Base-by-base conservation (phyloP, 2,888 invertebrate genomes). In the Eristalinus aeneus region DNA sequence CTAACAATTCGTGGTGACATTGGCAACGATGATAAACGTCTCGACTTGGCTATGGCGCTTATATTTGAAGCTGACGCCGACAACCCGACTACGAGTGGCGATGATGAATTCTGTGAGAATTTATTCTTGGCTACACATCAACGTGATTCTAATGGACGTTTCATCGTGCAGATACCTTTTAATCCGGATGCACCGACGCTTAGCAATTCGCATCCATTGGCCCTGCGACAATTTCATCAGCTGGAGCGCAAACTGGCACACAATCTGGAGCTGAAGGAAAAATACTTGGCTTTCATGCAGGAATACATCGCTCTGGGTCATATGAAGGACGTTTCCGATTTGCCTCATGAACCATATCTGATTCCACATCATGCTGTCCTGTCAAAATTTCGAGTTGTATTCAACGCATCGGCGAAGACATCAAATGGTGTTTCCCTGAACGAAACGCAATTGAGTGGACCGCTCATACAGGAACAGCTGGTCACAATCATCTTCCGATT, bases 361-460 rank as follows among this genome's bases (percentile, higher is more conserved):
- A 67, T 67, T 16, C 67, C 67, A 46, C 46, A 67, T 67, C 67
- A 53, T 60, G 39, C 58, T 23, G 60, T 71, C 23, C 6, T 56
- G 34, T 36, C 39, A 31, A 72, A 72, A 46, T 72, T 61, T 36
- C 61, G 61, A 5, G 72, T 61, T 22, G 72, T 72, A n/a, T 72
- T 61, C 46, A 72, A 61, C 20, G 46, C 31, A 10, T 61, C 46
- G 46, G 46, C 61, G 46, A 46, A 46, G 12, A 72, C 31, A 72
- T 72, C 61, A 60, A 72, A 60, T 71, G 60, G 60, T 39, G 61
- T 72, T 61, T 72, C 60, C 0, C 27, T 71, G 11, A 71, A 71
- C n/a, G n/a, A n/a, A n/a, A n/a, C n/a, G n/a, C n/a, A n/a, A n/a
- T n/a, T n/a, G n/a, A n/a, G n/a, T n/a, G n/a, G n/a, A n/a, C n/a